Conservation (phyloP, 2,888 invertebrate species). For the Creontiades dilutus region DNA sequence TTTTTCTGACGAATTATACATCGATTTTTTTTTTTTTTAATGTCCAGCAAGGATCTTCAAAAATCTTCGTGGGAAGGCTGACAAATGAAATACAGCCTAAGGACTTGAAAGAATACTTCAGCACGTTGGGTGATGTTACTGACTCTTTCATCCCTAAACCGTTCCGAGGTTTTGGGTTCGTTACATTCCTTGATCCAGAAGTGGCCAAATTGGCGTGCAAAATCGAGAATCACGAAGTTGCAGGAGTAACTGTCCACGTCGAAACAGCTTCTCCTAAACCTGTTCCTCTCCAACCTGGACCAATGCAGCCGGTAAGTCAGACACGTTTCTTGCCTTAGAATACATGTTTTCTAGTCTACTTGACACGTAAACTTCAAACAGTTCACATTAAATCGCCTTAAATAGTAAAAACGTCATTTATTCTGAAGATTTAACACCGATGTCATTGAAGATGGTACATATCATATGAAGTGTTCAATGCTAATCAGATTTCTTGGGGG, state of each 20-base stretch:
- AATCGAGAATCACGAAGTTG: slow-evolving; percentile 92
- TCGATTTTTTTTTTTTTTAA: not conserved
- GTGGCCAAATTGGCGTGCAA: slow-evolving; percentile 94
- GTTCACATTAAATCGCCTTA: too few relatives aligned
- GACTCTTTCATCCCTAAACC: slow-evolving; percentile 98
- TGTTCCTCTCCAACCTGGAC: slow-evolving; percentile 76
- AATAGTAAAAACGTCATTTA: too few relatives aligned
- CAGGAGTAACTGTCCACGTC: slow-evolving; percentile 90
- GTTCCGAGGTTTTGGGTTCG: slow-evolving; percentile 94
- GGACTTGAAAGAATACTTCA: slow-evolving; percentile 92
- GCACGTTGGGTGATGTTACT: slow-evolving; percentile 93
- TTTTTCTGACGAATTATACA: too few relatives aligned
- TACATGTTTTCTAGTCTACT: too few relatives aligned
- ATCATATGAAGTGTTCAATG: too few relatives aligned
- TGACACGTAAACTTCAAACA: too few relatives aligned
- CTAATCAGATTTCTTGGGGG: too few relatives aligned
- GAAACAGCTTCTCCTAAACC: slow-evolving; percentile 92
- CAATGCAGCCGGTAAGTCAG: slow-evolving; percentile 76
- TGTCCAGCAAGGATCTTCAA: slow-evolving; percentile 80
- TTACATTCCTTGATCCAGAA: slow-evolving; percentile 94
- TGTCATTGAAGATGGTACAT: too few relatives aligned
- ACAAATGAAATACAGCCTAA: slow-evolving; percentile 95
- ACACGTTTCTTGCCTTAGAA: not conserved
- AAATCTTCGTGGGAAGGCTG: slow-evolving; percentile 96
- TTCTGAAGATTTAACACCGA: too few relatives aligned